These are phyloP conservation scores for Styela clava DNA, from an alignment of 23 tunicate genomes.

Conservation along the genomic window DNA sequence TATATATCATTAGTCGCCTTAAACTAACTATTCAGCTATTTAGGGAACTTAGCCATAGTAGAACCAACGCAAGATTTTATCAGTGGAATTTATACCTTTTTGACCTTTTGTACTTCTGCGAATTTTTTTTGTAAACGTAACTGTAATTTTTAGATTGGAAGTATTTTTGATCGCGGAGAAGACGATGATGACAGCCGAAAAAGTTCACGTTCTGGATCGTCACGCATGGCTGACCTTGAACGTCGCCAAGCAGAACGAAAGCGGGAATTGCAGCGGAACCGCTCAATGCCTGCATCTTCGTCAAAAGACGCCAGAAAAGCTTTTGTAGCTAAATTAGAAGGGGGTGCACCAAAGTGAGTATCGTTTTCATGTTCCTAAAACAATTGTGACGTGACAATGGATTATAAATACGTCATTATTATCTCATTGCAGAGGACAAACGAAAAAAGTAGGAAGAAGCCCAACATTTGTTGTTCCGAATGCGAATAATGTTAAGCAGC, in stretches of 20 bases:
- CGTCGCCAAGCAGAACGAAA: conserved; percentile 64
- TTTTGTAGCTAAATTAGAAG: conserved; percentile 79
- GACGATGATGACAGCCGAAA: conserved; percentile 39
- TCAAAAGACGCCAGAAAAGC: conserved; percentile 71
- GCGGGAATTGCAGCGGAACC: conserved; percentile 57
- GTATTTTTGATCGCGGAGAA: conserved; percentile 74
- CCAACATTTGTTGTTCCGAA: conserved; percentile 87
- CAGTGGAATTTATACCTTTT: too few species aligned
- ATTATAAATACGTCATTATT: too few species aligned
- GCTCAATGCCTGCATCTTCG: conserved; percentile 72
- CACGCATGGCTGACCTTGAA: conserved; percentile 38
- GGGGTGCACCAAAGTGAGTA: conserved; percentile 27
- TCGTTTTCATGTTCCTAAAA: too few species aligned
- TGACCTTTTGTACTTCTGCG: too few species aligned
- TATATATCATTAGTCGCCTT: too few species aligned
- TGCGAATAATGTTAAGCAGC: conserved; percentile 92
- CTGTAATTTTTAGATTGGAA: conserved; percentile 56
- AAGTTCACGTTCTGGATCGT: conserved; percentile 22
- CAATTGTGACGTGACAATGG: too few species aligned
- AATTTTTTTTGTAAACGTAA: too few species aligned
- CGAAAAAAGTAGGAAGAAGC: conserved; percentile 74
- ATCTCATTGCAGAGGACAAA: conserved; percentile 24
- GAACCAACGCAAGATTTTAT: too few species aligned
- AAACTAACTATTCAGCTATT: too few species aligned
- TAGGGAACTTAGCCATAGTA: too few species aligned